Percentiles rank a stretch among this genome's conserved stretches.
Evolutionary conservation across 1,140 invertebrate genomes (phyloP).

Genomic region (Panagrolaimus sp.): DNA sequence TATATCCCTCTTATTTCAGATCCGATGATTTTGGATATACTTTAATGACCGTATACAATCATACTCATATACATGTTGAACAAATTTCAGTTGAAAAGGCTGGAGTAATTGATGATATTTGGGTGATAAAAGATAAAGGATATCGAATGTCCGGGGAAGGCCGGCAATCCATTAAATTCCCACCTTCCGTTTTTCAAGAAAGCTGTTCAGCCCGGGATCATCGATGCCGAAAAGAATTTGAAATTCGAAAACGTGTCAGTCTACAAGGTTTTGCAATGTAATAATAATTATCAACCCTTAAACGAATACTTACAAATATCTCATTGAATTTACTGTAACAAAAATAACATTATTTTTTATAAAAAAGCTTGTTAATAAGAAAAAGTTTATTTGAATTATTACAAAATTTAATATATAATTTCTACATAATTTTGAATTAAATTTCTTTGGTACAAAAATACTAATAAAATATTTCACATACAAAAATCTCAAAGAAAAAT

Average conservation of each 20-base stretch:
- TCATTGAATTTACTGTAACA: too few species aligned
- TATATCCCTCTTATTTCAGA: constrained; percentile 68
- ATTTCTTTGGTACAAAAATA: too few species aligned
- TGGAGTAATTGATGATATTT: constrained; percentile 30
- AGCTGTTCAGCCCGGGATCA: not conserved
- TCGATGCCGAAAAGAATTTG: not conserved
- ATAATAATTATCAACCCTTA: too few species aligned
- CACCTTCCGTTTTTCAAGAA: not conserved
- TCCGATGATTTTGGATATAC: constrained; percentile 88
- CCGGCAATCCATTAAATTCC: not conserved
- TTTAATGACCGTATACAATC: constrained; percentile 73
- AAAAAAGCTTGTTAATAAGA: too few species aligned
- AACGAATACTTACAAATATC: too few species aligned
- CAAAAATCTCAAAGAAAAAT: too few species aligned
- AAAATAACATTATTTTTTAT: too few species aligned
- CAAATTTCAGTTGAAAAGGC: constrained; percentile 75
- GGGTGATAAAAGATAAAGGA: constrained; percentile 33
- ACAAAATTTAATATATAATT: too few species aligned
- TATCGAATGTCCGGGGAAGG: not conserved
- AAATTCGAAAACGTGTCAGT: not conserved
- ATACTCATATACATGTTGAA: constrained; percentile 79
- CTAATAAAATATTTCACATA: too few species aligned
- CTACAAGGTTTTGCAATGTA: too few species aligned
- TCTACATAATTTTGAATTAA: too few species aligned
- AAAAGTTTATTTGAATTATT: too few species aligned